These are phyloP conservation scores for Augiades crinisus DNA, from an alignment of 2,888 invertebrate species.

Conservation along the genomic window DNA sequence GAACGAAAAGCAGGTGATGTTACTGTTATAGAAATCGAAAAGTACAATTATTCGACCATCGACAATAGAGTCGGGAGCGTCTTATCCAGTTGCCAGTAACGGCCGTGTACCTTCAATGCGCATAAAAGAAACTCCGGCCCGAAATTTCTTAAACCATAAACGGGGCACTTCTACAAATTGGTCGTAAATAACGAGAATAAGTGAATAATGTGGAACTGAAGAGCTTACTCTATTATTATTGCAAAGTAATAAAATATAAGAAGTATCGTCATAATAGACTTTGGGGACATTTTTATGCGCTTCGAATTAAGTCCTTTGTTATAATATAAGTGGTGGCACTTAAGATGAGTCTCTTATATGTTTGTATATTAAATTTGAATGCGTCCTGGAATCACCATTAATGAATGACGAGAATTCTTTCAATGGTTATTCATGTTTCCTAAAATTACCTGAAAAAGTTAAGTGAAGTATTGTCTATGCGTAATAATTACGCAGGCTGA, in stretches of 20 bases:
- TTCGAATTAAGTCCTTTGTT: conserved; percentile 20
- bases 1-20: conserved; percentile 69
- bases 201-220: conserved; percentile 48
- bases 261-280: conserved; percentile 23
- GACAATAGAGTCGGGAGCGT: conserved; percentile 60
- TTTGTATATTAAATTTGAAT: too few species aligned
- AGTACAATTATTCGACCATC: conserved; percentile 74
- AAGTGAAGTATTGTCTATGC: too few species aligned
- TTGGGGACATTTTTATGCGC: conserved; percentile 21
- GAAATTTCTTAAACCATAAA: conserved; percentile 42
- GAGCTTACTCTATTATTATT: conserved; percentile 48
- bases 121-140: conserved; percentile 23
- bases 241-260: conserved; percentile 44
- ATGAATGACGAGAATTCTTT: too few species aligned
- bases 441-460: too few species aligned
- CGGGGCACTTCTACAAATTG: conserved; percentile 67
- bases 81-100: conserved; percentile 55
- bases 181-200: conserved; percentile 61
- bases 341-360: conserved; percentile 3
- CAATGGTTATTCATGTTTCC: background rate
- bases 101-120: conserved; percentile 23
- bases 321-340: conserved; percentile 19
- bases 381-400: too few species aligned
- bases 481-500: too few species aligned
- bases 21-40: conserved; percentile 62